Base-by-base conservation (phyloP, 2,888 invertebrate genomes). In the Bombyx huttoni region DNA sequence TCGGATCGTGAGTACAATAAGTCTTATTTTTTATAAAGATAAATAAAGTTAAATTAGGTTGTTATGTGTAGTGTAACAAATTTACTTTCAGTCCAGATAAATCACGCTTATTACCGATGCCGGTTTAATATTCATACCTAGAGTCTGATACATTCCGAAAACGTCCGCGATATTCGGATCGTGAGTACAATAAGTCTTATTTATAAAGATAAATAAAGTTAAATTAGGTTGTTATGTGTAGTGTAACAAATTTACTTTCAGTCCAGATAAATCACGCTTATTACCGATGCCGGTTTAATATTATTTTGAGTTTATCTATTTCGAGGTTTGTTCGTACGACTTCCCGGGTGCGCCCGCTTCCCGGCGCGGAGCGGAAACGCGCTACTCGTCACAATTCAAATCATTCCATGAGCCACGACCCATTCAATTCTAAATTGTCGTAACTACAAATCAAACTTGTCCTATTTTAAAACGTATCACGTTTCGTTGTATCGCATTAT, bases 381-480 rank as follows among this genome's bases (percentile, higher is more conserved):
- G 68, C 3, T 69, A 62, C 65, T 56, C 64, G 59, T 74, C 72
- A 57, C 68, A 64, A 81, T 78, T 78, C 77, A 65, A 76, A 69
- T 71, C 73, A 70, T 65, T 73, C 64, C 24, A 24, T 24, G 24
- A 24, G 24, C 24, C 24, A 24, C 24, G 56, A 62, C 59, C 55
- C 51, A 51, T 56, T 58, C 54, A 58, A 68, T 67, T 70, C 65
- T 56, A 67, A 70, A 68, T 56, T 61, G 60, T 53, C 63, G 49
- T 60, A 65, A 61, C 56, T 54, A 53, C 53, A 55, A 48, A 50
- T 49, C 34, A 5, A 12, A 12, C 13, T 50, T 53, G 65, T 33
- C 13, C 58, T 12, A 70, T 61, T 70, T 51, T 64, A 51, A 57
- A 68, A 68, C 61, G 58, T 78, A 67, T 1, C 1, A 0, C 12